Conservation (phyloP, 2,797 vertebrate species). For the Takifugu ocellatus region DNA sequence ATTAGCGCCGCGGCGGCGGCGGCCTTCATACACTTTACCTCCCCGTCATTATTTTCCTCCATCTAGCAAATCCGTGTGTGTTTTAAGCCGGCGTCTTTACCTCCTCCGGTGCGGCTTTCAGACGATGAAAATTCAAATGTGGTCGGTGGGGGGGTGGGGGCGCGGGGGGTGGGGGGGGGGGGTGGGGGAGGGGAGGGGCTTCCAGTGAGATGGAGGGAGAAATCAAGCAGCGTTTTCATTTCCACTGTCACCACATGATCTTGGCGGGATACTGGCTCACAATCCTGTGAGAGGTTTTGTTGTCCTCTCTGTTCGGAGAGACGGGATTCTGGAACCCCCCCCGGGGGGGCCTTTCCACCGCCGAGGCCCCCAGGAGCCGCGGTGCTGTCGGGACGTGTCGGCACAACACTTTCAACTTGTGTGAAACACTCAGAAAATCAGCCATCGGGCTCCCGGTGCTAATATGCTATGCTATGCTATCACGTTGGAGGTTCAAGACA, state of each 20-base stretch:
- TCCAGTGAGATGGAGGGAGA: constrained; percentile 5
- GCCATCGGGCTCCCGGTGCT: too few relatives aligned
- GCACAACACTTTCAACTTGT: neutral
- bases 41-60: too few relatives aligned
- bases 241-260: constrained; percentile 9
- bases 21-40: too few relatives aligned
- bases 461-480: too few relatives aligned
- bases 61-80: too few relatives aligned
- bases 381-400: neutral
- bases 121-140: neutral
- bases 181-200: too few relatives aligned
- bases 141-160: neutral
- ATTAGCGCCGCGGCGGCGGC: too few relatives aligned
- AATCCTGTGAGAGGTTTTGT: constrained; percentile 14
- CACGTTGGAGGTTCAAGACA: too few relatives aligned
- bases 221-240: constrained; percentile 23
- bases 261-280: constrained; percentile 24
- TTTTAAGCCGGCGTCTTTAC: too few relatives aligned
- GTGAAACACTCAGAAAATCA: neutral
- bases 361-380: neutral
- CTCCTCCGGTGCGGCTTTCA: neutral
- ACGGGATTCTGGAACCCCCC: constrained; percentile 6
- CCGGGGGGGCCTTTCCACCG: neutral
- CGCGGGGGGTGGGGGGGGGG: too few relatives aligned
- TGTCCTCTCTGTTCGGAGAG: constrained; percentile 3